Base-by-base conservation (phyloP, 2,113 vertebrate species). In the Elephantulus edwardii region DNA sequence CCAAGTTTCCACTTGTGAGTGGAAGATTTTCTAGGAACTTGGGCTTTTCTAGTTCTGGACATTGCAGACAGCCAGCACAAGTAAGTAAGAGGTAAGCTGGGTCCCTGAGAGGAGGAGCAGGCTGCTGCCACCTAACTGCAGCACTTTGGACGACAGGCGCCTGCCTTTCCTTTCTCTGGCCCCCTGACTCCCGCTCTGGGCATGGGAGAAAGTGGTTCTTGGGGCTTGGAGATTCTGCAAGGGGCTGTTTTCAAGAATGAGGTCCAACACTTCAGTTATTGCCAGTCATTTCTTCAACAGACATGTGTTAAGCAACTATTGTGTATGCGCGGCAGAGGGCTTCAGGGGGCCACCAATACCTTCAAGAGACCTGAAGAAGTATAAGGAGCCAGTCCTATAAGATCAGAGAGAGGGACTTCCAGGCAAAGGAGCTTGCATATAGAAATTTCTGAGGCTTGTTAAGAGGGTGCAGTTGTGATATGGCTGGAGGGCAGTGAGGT, bases 1-100 rank as follows among this genome's bases (percentile, higher is more conserved):
- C 60, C 48, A 44, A 35, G 40, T 82, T 91, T 24, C n/a, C 46
- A 79, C 50, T 58, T 52, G 58, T 20, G 16, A 7, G 46, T 54
- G 42, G 81, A 89, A 42, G n/a, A n/a, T 54, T 93, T 93, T 86
- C 74, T 86, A 54, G 76, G 86, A 89, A 30, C 91, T 44, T 56
- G 72, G 46, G 35, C 40, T 83, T 33, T 24, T 28, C 77, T 68
- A 38, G 68, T 40, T 77, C 50, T 33, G 56, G 38, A 52, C 14
- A 24, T 52, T 72, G 77, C 28, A 74, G 33, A 44, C 48, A n/a
- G 26, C 3, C 30, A 30, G 22, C 26, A 19, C 22, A 40, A 9
- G 35, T 22, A 60, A n/a, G n/a, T 52, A 40, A 66, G 33, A n/a
- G 46, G 16, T 10, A 79, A 83, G 72, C 48, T 30, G 80, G 40